phyloP scores from a whole-genome alignment of 1,140 invertebrate genomes.

The Scaptomyza montana region DNA sequence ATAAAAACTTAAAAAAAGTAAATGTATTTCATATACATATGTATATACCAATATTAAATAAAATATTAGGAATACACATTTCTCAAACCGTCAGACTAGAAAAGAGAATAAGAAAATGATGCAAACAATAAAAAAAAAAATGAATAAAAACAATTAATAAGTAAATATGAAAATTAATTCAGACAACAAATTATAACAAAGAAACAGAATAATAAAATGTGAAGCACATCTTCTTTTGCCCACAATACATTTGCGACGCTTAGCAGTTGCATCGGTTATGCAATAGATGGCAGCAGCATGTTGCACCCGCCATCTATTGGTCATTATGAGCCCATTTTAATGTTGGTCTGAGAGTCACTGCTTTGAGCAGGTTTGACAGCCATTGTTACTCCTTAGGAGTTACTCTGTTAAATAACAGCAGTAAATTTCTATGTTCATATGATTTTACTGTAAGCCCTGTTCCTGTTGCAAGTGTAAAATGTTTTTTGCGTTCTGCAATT shows the following conservation, averaged over 20 bases:
- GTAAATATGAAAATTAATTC: not conserved
- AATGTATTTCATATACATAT: too few relatives aligned
- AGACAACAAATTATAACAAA: not conserved
- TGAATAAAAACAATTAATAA: not conserved
- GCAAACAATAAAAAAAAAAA: not conserved
- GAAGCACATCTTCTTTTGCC: constrained; percentile 9
- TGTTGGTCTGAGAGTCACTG: constrained; percentile 44
- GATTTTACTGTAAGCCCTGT: not conserved
- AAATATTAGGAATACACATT: too few relatives aligned
- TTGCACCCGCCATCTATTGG: constrained; percentile 64
- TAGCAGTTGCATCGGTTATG: constrained; percentile 31
- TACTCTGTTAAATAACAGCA: constrained; percentile 31
- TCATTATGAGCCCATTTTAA: constrained; percentile 25
- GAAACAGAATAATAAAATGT: not conserved
- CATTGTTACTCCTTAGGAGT: constrained; percentile 67
- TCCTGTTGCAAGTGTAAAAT: not conserved
- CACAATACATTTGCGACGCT: not conserved
- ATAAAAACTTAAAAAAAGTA: not conserved
- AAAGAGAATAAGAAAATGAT: not conserved
- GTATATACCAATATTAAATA: not conserved
- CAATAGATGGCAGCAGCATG: constrained; percentile 59
- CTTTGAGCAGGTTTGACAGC: constrained; percentile 36
- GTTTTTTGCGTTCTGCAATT: not conserved
- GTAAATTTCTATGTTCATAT: not conserved
- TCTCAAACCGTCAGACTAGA: too few relatives aligned